Conservation (phyloP, 2,888 invertebrate species). For the Tenthredo mesomela region DNA sequence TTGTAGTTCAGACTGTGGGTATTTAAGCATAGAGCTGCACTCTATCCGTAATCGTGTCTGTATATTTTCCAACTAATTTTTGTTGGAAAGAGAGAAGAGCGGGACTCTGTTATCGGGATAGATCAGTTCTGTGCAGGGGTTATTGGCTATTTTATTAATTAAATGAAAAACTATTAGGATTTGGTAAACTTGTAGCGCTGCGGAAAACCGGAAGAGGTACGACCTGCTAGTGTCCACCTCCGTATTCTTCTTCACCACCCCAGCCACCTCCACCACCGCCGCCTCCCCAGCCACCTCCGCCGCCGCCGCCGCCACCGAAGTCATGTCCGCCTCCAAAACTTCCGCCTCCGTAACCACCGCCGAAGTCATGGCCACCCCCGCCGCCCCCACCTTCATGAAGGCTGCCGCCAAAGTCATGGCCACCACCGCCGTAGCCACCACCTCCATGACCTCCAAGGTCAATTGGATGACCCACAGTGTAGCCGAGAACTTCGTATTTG, state of each 20-base stretch:
- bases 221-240: constrained; percentile 49
- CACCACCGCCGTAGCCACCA: constrained; percentile 60
- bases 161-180: background rate
- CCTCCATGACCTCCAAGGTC: constrained; percentile 71
- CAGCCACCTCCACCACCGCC: constrained; percentile 77
- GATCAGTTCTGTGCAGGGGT: constrained; percentile 22
- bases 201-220: background rate
- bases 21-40: background rate
- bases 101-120: background rate
- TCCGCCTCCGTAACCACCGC: constrained; percentile 76
- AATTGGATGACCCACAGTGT: constrained; percentile 83
- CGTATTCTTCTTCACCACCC: constrained; percentile 66
- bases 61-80: background rate
- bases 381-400: constrained; percentile 60
- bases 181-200: constrained; percentile 27
- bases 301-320: constrained; percentile 63
- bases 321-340: constrained; percentile 63
- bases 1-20: constrained; percentile 13
- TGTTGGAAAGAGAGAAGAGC: background rate
- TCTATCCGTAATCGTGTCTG: background rate
- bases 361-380: constrained; percentile 54
- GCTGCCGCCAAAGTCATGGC: constrained; percentile 59
- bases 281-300: constrained; percentile 57
- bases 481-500: constrained; percentile 85
- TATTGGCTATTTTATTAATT: background rate